Evolutionary conservation across 2,113 vertebrate genomes (phyloP), one percentile per base, ranked within the genome.

Genomic region (Lynx canadensis): DNA sequence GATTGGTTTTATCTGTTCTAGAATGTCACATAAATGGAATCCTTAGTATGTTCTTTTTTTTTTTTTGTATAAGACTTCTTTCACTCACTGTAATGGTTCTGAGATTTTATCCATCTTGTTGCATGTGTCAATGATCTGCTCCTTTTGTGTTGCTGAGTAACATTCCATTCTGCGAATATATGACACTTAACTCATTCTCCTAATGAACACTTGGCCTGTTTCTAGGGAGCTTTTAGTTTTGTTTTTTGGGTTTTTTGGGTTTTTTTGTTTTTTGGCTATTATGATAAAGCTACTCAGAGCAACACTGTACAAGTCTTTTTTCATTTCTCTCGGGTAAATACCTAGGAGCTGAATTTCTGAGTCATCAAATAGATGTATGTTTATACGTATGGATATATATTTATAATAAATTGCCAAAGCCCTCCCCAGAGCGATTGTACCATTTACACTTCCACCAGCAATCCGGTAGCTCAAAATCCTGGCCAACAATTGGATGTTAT

Each of bases 401-500:
- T 94, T 95, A 69, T 13, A 85, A 86, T 52, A 92, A 90, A 85
- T 79, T 82, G 36, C 25, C 66, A 68, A 89, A 91, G 86, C 33
- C 60, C 82, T 96, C 89, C 57, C 86, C 81, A 50, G 50, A 78
- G 36, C 52, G 41, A 36, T 38, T 55, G 11, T 68, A 85, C 18
- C 33, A n/a, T 91, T 88, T 76, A 65, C 14, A 71, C 31, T 92
- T 33, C 38, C 16, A 52, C n/a, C 41, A 93, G 14, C n/a, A 93
- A 76, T 69, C 95, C 29, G 76, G 52, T 83, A 87, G 79, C 89
- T 95, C 68, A 63, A 93, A 89, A 85, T 81, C 21, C 27, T 73
- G 73, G 41, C 38, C 95, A 97, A 41, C 52, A n/a, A n/a, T 93
- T 96, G 83, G 73, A 74, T 94, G 27, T 52, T 74, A 73, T 91